Base-by-base conservation (phyloP, 2,888 invertebrate species). In the Tinea pellionella region DNA sequence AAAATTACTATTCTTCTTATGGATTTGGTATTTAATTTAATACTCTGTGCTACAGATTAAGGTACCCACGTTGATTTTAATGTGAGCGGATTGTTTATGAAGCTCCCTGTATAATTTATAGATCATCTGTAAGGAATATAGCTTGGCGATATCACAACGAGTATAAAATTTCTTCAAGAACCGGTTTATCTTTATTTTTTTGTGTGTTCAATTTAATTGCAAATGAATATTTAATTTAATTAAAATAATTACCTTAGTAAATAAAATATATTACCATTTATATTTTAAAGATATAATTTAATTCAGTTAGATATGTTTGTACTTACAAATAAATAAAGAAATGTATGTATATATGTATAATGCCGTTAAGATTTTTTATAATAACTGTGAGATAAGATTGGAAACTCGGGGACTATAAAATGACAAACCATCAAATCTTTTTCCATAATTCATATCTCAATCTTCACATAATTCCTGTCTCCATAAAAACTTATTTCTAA, bases 81-180 rank as follows among this genome's bases (percentile, higher is more conserved):
- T 69, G 70, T 69, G 73, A 73, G 69, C 67, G 69, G 63, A 65
- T 83, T 75, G 81, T 80, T 83, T 83, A 83, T 78, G 74, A 71
- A 75, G 2, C 67, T 66, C 62, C 43, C 29, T 65, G 67, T 69
- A 73, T 77, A 74, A 78, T 77, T 76, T 77, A 77, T 68, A 68
- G 65, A 69, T 13, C 37, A 68, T 66, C 65, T 65, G 65, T 69
- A 68, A 64, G 64, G 64, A 66, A 65, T 65, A 66, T 63, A 37
- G 9, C 37, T 37, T 9, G 9, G 37, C 37, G 37, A 37, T 37
- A 37, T n/a, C 37, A 67, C 61, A 67, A 71, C 71, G 69, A 65
- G 64, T 71, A 73, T 72, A 69, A 63, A 61, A 63, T 72, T 70
- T 71, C 69, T 63, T 64, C 12, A 30, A n/a, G 1, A 32, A 37